Conservation (phyloP, 1,140 invertebrate genomes). For the Orchestia grillus region DNA sequence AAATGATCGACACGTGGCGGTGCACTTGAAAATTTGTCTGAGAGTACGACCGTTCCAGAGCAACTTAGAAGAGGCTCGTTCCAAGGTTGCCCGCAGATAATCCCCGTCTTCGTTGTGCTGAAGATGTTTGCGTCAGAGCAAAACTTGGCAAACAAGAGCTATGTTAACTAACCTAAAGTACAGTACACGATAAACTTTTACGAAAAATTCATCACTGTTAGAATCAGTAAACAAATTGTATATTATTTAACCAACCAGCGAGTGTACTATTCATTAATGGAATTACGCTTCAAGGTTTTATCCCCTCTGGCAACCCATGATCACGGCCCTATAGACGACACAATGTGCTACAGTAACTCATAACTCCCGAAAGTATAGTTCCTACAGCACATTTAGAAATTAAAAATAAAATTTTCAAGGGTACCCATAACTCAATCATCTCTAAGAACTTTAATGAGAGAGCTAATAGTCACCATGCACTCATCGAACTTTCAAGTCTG, state of each 20-base stretch:
- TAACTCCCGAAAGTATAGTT: not conserved
- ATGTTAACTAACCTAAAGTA: too few relatives aligned
- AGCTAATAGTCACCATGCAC: not conserved
- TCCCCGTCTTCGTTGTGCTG: not conserved
- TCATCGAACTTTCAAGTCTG: not conserved
- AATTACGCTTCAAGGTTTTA: not conserved
- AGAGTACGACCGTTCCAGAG: not conserved
- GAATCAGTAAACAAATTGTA: not conserved
- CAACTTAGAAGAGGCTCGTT: not conserved
- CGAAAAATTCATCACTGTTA: not conserved
- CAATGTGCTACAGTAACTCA: not conserved
- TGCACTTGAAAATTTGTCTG: not conserved
- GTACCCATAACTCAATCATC: not conserved
- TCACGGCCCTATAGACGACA: not conserved
- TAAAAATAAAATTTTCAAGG: not conserved
- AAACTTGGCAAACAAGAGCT: too few relatives aligned
- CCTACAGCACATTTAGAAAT: not conserved
- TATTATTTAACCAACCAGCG: not conserved
- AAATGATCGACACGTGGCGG: not conserved
- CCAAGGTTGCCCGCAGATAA: not conserved
- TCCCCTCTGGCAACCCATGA: not conserved
- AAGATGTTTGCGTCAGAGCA: not conserved
- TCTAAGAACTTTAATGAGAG: not conserved
- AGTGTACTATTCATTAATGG: not conserved
- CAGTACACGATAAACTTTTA: too few relatives aligned